These are phyloP conservation scores for Andrena marginata DNA, from an alignment of 2,888 invertebrate species.

Conservation along the genomic window DNA sequence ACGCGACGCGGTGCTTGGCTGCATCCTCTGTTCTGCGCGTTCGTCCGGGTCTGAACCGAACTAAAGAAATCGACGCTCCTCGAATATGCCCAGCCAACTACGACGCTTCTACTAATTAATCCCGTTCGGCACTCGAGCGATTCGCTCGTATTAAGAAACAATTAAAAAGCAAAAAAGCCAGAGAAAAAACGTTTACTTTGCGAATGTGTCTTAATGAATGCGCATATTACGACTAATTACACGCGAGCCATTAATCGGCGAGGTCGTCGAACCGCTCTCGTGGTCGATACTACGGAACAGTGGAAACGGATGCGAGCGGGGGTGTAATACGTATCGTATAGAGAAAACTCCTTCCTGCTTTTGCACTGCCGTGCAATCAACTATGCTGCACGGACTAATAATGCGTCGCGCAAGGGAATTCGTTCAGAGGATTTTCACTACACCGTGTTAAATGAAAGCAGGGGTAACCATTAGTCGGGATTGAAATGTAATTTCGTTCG, in stretches of 20 bases:
- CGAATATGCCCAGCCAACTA: neutral
- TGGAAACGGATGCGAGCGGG: slow-evolving; percentile 69
- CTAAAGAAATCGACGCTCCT: neutral
- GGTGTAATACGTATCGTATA: slow-evolving; percentile 34
- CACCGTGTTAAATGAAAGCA: neutral
- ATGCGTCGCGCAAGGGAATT: neutral
- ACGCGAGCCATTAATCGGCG: slow-evolving; percentile 60
- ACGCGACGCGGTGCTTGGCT: slow-evolving; percentile 28
- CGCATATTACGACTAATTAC: slow-evolving; percentile 69
- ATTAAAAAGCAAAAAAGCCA: slow-evolving; percentile 23
- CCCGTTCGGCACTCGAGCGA: slow-evolving; percentile 75
- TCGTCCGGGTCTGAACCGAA: slow-evolving; percentile 26
- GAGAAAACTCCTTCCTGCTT: slow-evolving; percentile 57
- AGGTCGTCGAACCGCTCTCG: slow-evolving; percentile 66
- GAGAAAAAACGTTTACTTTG: slow-evolving; percentile 28
- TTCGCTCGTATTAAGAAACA: slow-evolving; percentile 46
- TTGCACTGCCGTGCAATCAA: neutral
- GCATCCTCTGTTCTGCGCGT: slow-evolving; percentile 27
- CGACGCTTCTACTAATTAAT: slow-evolving; percentile 71
- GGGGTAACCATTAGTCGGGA: no score
- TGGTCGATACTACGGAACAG: slow-evolving; percentile 68
- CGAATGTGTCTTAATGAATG: slow-evolving; percentile 49
- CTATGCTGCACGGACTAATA: neutral
- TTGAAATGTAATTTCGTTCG: no score
- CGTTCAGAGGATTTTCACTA: neutral